Conservation (phyloP, 2,113 vertebrate species). For the Oenanthe oenanthe region DNA sequence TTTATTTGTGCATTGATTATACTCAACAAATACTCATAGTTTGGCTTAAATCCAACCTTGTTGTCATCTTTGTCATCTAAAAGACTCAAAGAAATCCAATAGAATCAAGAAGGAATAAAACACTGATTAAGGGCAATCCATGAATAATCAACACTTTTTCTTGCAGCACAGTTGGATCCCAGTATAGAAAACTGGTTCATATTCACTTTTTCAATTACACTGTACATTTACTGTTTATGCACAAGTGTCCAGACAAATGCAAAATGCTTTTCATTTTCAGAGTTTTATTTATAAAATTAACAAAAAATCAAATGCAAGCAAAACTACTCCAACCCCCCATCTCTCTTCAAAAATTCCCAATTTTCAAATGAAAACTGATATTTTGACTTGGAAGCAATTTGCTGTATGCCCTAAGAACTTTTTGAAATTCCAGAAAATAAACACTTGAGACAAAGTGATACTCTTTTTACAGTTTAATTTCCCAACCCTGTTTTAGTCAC, state of each 20-base stretch:
- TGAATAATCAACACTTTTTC: background rate
- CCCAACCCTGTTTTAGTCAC: background rate
- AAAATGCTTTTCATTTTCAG: too few species aligned
- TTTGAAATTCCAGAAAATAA: background rate
- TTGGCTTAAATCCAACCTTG: background rate
- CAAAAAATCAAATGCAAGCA: background rate
- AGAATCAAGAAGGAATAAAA: background rate
- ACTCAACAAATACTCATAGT: background rate
- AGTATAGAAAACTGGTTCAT: background rate
- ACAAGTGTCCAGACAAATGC: background rate
- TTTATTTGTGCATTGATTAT: background rate
- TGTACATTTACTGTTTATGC: background rate
- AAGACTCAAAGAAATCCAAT: background rate
- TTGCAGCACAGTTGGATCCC: background rate
- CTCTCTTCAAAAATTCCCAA: background rate
- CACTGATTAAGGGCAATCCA: background rate
- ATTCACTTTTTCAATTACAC: background rate
- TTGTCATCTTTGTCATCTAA: background rate
- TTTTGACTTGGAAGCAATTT: background rate
- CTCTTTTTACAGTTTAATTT: background rate
- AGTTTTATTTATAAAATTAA: background rate
- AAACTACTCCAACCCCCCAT: background rate
- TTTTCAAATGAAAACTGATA: background rate
- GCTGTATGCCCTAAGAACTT: background rate
- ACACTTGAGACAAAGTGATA: background rate